Evolutionary conservation across 2,113 vertebrate species (phyloP), one percentile per base, ranked within the genome.

Genomic region (Cyrtonyx montezumae): DNA sequence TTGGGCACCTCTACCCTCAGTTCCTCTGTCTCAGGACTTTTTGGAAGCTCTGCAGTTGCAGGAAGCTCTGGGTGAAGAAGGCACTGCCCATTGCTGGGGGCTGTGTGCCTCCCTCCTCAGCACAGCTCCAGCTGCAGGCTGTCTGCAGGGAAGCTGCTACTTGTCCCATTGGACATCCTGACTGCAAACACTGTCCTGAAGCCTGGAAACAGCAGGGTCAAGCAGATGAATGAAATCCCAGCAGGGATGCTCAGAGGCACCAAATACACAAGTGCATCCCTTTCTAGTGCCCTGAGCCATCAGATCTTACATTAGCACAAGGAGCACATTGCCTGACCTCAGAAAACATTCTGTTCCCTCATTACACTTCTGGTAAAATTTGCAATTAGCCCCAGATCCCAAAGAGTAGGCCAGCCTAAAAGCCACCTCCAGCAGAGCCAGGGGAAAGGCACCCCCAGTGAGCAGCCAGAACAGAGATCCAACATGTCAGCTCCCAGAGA

Each of bases 71-170:
- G 1, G 5, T 22, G 28, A 90, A 82, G 62, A 11, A 51, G 16
- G 76, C 0, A 0, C 1, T 61, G 32, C 20, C 48, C 21, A 19
- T n/a, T 15, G 11, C 62, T 68, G 25, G 30, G 3, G 28, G 58
- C 12, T 6, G 17, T 8, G 26, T 7, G 0, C 36, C 28, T 65
- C 28, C n/a, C 36, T 70, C 18, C 5, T 36, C 23, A 42, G 11
- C 4, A 6, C 7, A 42, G 40, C 30, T 40, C 85, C 3, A 2
- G 23, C 25, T 63, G 61, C 3, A 13, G 12, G 2, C 21, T 1
- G 5, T 49, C 46, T 6, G 2, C 32, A 15, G 0, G 11, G 10
- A 84, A 76, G 30, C 32, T 25, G 20, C 53, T 7, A 0, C 28
- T 11, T 7, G 40, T 59, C 59, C 69, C 12, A 17, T 36, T 6